A percentile compares a stretch with the other conserved stretches of the same genome.
Conservation (phyloP, 2,113 vertebrate species). For the Limanda limanda region DNA sequence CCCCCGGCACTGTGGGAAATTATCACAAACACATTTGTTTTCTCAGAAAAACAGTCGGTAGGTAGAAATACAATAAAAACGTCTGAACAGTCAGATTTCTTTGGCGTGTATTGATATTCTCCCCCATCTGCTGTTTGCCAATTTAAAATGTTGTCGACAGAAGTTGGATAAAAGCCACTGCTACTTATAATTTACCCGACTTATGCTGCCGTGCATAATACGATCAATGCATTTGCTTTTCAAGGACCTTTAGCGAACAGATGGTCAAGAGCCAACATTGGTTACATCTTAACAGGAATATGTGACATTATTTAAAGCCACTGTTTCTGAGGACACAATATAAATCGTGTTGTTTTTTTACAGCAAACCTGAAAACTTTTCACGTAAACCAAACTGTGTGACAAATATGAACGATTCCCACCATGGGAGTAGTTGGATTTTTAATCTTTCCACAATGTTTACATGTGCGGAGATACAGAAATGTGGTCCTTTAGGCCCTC, state of each 20-base stretch:
- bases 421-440: constrained; percentile 42
- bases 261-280: constrained; percentile 26
- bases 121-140: neutral
- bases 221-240: constrained; percentile 40
- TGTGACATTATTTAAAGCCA: constrained; percentile 39
- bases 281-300: constrained; percentile 15
- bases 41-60: neutral
- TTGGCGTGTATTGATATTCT: neutral
- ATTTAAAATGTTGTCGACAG: too few species aligned
- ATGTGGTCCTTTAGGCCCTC: constrained; percentile 54
- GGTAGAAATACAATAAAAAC: neutral
- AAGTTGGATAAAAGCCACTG: too few species aligned
- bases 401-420: constrained; percentile 44
- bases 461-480: constrained; percentile 45
- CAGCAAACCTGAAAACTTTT: constrained; percentile 34
- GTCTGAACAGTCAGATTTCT: too few species aligned
- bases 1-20: constrained; percentile 88
- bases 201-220: constrained; percentile 1
- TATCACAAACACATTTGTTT: constrained; percentile 18
- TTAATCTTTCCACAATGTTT: constrained; percentile 65
- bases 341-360: constrained; percentile 1
- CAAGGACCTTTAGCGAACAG: constrained; percentile 27
- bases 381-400: constrained; percentile 6
- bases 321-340: constrained; percentile 20
- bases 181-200: neutral